Conservation (phyloP, 2,888 invertebrate genomes). For the Ditylenchus weischeri region DNA sequence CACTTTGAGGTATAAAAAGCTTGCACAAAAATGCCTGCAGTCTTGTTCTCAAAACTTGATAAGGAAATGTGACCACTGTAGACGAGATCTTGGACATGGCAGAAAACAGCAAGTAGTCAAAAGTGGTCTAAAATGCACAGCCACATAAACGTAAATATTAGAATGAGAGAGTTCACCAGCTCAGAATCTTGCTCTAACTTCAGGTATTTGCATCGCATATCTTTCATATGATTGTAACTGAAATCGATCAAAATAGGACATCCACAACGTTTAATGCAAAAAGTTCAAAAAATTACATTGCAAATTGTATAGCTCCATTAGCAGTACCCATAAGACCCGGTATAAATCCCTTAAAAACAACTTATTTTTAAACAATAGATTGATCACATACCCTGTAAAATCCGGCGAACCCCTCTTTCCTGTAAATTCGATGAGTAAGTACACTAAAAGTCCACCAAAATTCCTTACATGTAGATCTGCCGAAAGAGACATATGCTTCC, state of each 20-base stretch:
- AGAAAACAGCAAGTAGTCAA: slow-evolving; percentile 86
- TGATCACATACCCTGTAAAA: slow-evolving; percentile 23
- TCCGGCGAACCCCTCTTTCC: slow-evolving; percentile 77
- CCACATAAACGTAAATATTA: too few species aligned
- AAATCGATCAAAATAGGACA: too few species aligned
- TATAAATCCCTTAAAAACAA: slow-evolving; percentile 76
- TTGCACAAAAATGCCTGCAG: slow-evolving; percentile 67
- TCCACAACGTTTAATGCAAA: too few species aligned
- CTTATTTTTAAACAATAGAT: slow-evolving; percentile 1
- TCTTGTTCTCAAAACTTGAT: slow-evolving; percentile 91
- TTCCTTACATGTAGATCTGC: slow-evolving; percentile 73
- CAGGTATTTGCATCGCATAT: slow-evolving; percentile 61
- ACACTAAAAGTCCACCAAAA: too few species aligned
- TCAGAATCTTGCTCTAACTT: slow-evolving; percentile 29
- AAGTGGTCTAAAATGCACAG: slow-evolving; percentile 70
- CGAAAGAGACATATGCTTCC: slow-evolving; percentile 57
- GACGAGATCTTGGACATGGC: slow-evolving; percentile 87
- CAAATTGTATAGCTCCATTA: slow-evolving; percentile 96
- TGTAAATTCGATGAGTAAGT: too few species aligned
- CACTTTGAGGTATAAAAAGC: too few species aligned
- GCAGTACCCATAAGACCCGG: slow-evolving; percentile 96
- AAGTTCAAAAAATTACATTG: slow-evolving; percentile 65
- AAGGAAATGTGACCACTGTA: slow-evolving; percentile 84
- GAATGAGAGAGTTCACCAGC: slow-evolving; percentile 25
- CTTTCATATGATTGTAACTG: slow-evolving; percentile 91